phyloP scores from a whole-genome alignment of 37 sponge, comb jelly and placozoan genomes.

The Haliclona indistincta region DNA sequence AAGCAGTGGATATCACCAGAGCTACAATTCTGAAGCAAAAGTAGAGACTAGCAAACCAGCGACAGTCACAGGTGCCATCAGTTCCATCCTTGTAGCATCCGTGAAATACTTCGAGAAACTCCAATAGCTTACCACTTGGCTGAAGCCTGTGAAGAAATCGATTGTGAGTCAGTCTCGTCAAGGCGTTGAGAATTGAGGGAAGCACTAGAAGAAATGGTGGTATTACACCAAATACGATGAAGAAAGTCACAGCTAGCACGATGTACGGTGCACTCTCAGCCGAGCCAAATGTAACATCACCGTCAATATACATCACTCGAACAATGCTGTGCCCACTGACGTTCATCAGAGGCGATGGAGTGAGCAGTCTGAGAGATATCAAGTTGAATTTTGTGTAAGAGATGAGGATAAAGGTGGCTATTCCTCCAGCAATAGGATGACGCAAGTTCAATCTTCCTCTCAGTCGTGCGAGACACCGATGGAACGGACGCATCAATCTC shows the following conservation, averaged over 20 bases:
- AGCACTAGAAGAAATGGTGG: not conserved
- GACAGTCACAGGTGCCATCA: not conserved
- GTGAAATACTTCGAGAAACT: not conserved
- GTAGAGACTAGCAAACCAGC: constrained; percentile 11
- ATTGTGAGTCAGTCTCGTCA: not conserved
- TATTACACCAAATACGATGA: not conserved
- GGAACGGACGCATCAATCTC: not conserved
- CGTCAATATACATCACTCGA: not conserved
- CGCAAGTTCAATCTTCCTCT: not conserved
- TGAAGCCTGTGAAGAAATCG: not conserved
- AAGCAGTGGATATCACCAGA: not conserved
- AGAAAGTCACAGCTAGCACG: not conserved
- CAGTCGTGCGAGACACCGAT: not conserved
- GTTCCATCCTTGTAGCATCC: constrained; percentile 7
- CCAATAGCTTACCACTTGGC: not conserved
- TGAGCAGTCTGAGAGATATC: not conserved
- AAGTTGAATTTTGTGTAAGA: not conserved
- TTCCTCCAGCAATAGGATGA: constrained; percentile 1
- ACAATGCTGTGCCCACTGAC: not conserved
- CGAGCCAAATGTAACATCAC: not conserved
- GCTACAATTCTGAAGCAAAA: not conserved
- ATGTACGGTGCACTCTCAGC: not conserved
- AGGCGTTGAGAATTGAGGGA: not conserved
- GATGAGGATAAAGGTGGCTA: constrained; percentile 5
- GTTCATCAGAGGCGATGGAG: not conserved